phyloP scores from a whole-genome alignment of 1,140 invertebrate genomes.

The Conus ventricosus region DNA sequence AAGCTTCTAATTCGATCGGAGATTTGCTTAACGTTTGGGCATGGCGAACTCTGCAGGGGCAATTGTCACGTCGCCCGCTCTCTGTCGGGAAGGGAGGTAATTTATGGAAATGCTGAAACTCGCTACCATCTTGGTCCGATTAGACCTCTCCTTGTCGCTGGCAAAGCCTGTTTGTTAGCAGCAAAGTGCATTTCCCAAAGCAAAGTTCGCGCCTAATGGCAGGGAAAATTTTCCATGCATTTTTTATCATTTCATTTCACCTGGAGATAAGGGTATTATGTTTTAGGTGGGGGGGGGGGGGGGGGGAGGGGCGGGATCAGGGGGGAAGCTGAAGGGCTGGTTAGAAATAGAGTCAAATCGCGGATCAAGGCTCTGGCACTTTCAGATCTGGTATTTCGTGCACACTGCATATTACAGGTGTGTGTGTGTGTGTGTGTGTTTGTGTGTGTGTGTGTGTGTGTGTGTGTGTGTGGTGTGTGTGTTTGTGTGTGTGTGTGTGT shows the following conservation, averaged over 20 bases:
- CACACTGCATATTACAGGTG: neutral
- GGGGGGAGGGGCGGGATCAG: neutral
- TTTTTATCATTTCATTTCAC: conserved; percentile 27
- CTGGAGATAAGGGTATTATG: neutral
- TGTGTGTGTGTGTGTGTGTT: too few relatives aligned
- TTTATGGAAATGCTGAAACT: conserved; percentile 24
- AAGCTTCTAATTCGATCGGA: conserved; percentile 6
- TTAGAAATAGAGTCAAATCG: neutral
- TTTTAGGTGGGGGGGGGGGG: neutral
- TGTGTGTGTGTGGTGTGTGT: too few relatives aligned
- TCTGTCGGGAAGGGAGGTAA: neutral
- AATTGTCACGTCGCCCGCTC: neutral
- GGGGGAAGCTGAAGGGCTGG: neutral
- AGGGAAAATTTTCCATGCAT: conserved; percentile 31
- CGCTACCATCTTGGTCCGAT: neutral
- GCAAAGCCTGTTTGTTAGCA: conserved; percentile 19
- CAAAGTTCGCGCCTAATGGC: conserved; percentile 26
- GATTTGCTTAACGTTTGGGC: conserved; percentile 2
- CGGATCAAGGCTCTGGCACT: neutral
- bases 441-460: too few relatives aligned
- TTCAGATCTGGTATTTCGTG: too few relatives aligned
- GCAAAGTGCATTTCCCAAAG: conserved; percentile 27
- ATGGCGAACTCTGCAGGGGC: neutral
- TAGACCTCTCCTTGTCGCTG: neutral
- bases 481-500: too few relatives aligned